These are phyloP conservation scores for Sternotherus odoratus DNA, from an alignment of 2,797 vertebrate species.

Conservation along the genomic window DNA sequence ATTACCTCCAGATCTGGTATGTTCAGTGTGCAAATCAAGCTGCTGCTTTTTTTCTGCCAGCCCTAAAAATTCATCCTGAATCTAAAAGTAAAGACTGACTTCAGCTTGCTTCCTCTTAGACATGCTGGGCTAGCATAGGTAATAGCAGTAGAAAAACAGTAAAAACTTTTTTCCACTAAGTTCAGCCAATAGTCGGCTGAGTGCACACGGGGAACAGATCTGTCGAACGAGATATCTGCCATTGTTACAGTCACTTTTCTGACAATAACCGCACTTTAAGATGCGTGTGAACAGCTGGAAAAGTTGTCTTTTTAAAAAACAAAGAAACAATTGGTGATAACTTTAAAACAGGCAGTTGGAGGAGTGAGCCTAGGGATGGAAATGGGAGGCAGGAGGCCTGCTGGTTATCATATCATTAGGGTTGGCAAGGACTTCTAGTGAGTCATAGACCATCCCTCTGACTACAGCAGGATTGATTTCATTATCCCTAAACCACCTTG, in stretches of 20 bases:
- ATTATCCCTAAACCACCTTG: constrained; percentile 10
- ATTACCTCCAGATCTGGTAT: not conserved
- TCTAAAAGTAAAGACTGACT: not conserved
- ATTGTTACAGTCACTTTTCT: constrained; percentile 35
- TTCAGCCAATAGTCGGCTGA: constrained; percentile 19
- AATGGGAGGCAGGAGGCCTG: rapidly evolving
- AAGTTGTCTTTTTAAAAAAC: constrained; percentile 6
- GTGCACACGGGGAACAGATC: constrained; percentile 10
- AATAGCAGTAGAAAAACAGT: not conserved
- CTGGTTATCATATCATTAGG: constrained; percentile 47
- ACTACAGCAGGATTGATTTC: not conserved
- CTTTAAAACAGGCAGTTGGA: constrained; percentile 10
- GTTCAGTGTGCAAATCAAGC: not conserved
- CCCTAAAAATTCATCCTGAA: not conserved
- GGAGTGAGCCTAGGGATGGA: not conserved
- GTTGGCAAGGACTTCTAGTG: constrained; percentile 37
- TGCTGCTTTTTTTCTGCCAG: not conserved
- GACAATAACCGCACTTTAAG: constrained; percentile 19
- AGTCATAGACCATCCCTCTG: constrained; percentile 41
- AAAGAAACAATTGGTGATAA: not conserved
- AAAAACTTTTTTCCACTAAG: not conserved
- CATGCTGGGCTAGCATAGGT: not conserved
- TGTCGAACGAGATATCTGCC: constrained; percentile 29
- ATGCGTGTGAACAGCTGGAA: constrained; percentile 19
- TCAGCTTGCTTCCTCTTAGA: not conserved